Base-by-base conservation (phyloP, 2,113 vertebrate species). In the human (Homo sapiens) region DNA sequence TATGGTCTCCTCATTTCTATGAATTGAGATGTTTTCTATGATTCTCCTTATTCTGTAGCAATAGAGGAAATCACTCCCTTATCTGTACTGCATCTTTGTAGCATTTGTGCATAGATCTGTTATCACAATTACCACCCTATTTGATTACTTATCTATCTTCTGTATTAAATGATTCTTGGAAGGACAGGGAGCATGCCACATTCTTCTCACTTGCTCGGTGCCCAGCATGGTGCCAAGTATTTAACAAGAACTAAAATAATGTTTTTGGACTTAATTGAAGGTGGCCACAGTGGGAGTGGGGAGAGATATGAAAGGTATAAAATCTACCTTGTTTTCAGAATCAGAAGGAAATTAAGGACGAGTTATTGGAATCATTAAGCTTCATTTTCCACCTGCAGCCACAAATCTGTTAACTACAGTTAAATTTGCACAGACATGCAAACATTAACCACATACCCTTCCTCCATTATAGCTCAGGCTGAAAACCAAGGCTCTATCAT, bases 301-400 rank as follows among this genome's bases (percentile, higher is more conserved):
- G 66, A 78, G 43, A 90, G 22, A 18, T 27, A 8, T 16, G 40
- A 78, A 43, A 90, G 22, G 22, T 27, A 14, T 32, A 57, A 88
- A 72, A 52, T 17, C 2, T 30, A 27, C 43, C 86, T 80, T 85
- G 16, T 81, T 90, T 85, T 85, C 20, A 16, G 30, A 13, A 52
- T 79, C 59, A 59, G 91, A 43, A 90, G 82, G 8, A 88, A 94
- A 96, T 76, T 66, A 81, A 86, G 59, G 45, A 55, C 50, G 4
- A 30, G 10, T 81, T 88, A 50, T 81, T 72, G 90, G 35, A 78
- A 38, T 76, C 57, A 92, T 95, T 80, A 43, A 27, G 66, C 8
- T 89, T 96, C 59, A 82, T 68, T 91, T 94, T 90, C 57, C 61
- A 94, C 66, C 81, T 87, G 52, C 55, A 64, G 48, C 55, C 59